Conservation (phyloP, 2,797 vertebrate species). For the Gephyroberyx darwinii region DNA sequence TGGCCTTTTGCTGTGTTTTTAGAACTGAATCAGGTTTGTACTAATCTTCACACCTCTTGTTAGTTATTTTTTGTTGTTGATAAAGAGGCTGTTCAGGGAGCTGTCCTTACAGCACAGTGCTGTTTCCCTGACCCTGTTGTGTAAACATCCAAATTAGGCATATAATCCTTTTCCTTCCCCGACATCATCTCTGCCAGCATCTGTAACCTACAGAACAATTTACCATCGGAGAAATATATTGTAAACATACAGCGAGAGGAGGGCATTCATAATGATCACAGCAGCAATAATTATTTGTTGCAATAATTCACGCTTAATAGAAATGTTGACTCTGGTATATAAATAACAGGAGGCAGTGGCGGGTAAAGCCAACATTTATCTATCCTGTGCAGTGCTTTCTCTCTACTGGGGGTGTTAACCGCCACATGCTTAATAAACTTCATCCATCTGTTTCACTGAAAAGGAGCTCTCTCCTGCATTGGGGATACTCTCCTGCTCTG, state of each 20-base stretch:
- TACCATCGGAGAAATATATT: constrained; percentile 37
- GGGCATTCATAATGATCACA: constrained; percentile 61
- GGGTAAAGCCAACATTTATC: constrained; percentile 72
- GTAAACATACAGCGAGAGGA: constrained; percentile 32
- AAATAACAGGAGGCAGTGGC: constrained; percentile 57
- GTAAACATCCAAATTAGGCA: constrained; percentile 44
- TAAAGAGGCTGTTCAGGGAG: constrained; percentile 5
- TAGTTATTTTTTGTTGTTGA: neutral
- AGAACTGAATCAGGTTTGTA: neutral
- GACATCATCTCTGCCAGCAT: constrained; percentile 23
- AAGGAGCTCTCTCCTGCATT: constrained; percentile 42
- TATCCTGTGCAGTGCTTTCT: constrained; percentile 59
- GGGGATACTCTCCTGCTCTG: constrained; percentile 35
- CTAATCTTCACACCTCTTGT: neutral
- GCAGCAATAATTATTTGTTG: constrained; percentile 65
- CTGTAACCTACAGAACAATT: constrained; percentile 43
- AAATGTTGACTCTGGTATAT: constrained; percentile 54
- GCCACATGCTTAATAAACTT: constrained; percentile 77
- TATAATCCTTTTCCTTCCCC: constrained; percentile 31
- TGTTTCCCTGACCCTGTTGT: constrained; percentile 16
- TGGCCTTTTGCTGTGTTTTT: neutral
- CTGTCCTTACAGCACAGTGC: constrained; percentile 18
- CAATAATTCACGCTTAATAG: constrained; percentile 59
- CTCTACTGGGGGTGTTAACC: constrained; percentile 65
- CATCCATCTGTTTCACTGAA: constrained; percentile 73